These are phyloP conservation scores for Melanotaenia pygmaea DNA, from an alignment of 2,797 vertebrate species.

Conservation along the genomic window DNA sequence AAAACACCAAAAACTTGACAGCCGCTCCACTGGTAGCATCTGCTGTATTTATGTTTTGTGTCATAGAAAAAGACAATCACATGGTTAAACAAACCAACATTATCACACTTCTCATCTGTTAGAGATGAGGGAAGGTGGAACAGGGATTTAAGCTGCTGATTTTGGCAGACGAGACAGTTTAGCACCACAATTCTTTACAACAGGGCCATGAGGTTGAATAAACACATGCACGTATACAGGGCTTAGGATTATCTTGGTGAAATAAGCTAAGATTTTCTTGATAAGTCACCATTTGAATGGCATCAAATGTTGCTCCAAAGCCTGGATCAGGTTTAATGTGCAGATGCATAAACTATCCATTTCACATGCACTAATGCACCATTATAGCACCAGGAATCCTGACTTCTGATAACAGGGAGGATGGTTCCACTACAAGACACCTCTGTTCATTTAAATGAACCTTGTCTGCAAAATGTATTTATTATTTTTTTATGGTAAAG, in stretches of 20 bases:
- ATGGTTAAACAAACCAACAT: not conserved
- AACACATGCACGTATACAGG: not conserved
- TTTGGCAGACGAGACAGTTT: no score
- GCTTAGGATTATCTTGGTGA: not conserved
- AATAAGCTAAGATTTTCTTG: not conserved
- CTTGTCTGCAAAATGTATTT: not conserved
- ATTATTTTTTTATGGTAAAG: not conserved
- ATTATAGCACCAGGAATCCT: no score
- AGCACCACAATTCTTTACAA: not conserved
- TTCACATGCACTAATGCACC: not conserved
- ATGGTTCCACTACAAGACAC: no score
- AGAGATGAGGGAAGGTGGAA: no score
- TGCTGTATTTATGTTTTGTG: slow-evolving; percentile 2
- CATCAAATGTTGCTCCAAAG: not conserved
- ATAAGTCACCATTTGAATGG: not conserved
- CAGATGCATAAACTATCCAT: not conserved
- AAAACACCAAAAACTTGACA: not conserved
- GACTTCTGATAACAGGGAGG: not conserved
- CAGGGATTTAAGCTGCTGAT: no score
- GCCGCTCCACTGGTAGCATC: not conserved
- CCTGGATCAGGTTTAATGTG: not conserved
- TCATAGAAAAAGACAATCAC: not conserved
- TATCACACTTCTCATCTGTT: not conserved
- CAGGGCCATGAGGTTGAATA: not conserved
- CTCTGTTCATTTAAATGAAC: not conserved